These are phyloP conservation scores for Brienomyrus longianalis DNA, from an alignment of 2,113 vertebrate genomes.

Conservation along the genomic window DNA sequence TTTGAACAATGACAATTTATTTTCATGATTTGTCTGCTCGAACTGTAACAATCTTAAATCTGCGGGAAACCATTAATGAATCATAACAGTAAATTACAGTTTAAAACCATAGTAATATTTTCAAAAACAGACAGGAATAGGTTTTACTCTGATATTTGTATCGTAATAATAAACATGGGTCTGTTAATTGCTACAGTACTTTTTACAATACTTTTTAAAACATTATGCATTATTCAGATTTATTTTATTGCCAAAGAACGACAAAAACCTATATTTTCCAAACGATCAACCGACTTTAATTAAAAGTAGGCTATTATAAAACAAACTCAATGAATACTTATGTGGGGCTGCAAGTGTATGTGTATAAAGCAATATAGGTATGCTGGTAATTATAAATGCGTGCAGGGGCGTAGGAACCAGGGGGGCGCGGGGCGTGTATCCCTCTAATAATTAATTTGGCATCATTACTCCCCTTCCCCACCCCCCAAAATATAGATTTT, in stretches of 20 bases:
- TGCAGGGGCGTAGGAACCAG: background rate
- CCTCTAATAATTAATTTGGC: background rate
- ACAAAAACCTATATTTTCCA: background rate
- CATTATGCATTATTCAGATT: background rate
- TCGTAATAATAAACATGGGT: background rate
- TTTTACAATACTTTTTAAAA: background rate
- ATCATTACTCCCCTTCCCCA: background rate
- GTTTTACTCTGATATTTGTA: background rate
- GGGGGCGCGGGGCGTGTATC: background rate
- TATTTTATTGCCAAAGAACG: background rate
- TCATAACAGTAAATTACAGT: background rate
- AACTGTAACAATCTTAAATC: background rate
- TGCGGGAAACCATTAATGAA: background rate
- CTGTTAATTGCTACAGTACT: background rate
- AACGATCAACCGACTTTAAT: background rate
- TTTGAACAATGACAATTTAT: background rate
- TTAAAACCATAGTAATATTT: background rate
- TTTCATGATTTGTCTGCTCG: background rate
- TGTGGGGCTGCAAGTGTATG: background rate
- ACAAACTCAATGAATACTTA: background rate
- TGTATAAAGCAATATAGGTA: background rate
- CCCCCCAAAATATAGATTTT: background rate
- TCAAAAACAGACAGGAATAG: background rate
- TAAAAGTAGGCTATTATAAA: background rate
- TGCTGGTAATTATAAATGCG: background rate